Base-by-base conservation (phyloP, 1,140 invertebrate genomes). In the Elysia chlorotica region DNA sequence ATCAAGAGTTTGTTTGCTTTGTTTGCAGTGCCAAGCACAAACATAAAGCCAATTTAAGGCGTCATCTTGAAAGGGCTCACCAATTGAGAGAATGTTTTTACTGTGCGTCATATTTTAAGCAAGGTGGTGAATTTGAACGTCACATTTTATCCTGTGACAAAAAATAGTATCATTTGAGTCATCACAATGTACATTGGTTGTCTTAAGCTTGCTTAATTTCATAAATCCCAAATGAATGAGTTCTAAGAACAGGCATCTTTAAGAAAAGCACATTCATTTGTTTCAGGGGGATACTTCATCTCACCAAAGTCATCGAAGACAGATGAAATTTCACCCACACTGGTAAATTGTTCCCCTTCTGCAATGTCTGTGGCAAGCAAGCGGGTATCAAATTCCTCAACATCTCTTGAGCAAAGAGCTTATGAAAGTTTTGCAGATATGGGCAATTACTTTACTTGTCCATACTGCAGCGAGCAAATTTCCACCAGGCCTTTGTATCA, bases 51-150 rank as follows among this genome's bases (percentile, higher is more conserved):
- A 71, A 28, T 28, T 25, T 71, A 2, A 62, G 59, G 23, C 56
- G 69, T 6, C 69, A 71, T 57, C 36, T 62, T 30, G 69, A 71
- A 37, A 48, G 35, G 48, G 36, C 59, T 62, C 69, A 71, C 63
- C 17, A 36, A 2, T 38, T 71, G n/a, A 71, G 63, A 37, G 36
- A 71, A 35, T 71, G 69, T 30, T 25, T 37, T 41, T 71, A 71
- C 36, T 71, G 69, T 71, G 56, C 41, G 37, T 5, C 57, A 1
- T 62, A 41, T n/a, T 63, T 71, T 35, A 62, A 71, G 37, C 56
- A 71, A 48, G 69, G 69, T 2, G 21, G 14, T 35, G 69, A 71
- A 33, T 71, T 71, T 63, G 57, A 31, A 48, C 25, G 17, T 19
- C 69, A 71, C 35, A 63, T 63, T 30, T n/a, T 71, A 23, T 63